phyloP scores from a whole-genome alignment of 2,113 vertebrate genomes.

The Paradisaea rubra region DNA sequence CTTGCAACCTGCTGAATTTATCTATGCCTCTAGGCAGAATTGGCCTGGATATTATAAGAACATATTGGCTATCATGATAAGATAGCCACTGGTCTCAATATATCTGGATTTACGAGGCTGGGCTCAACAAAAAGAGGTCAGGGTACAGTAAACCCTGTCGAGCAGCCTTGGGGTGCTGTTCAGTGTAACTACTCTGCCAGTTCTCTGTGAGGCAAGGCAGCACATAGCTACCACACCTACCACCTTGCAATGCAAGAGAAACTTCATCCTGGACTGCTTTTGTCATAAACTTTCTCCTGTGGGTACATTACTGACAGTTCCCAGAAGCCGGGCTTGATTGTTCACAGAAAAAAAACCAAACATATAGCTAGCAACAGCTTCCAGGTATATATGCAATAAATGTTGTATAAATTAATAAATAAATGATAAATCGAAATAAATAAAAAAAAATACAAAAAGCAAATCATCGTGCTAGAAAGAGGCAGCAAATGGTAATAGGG shows the following conservation, averaged over 20 bases:
- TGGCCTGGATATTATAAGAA: not conserved
- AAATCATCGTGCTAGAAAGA: not conserved
- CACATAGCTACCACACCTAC: rapidly evolving
- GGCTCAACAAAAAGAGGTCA: not conserved
- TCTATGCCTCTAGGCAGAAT: not conserved
- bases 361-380: not conserved
- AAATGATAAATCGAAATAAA: not conserved
- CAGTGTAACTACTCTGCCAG: not conserved
- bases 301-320: not conserved
- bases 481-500: not conserved
- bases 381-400: not conserved
- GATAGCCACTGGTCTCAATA: not conserved
- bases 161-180: not conserved
- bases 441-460: not conserved
- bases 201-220: not conserved
- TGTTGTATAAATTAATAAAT: not conserved
- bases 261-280: not conserved
- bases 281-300: not conserved
- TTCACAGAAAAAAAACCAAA: not conserved
- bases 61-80: not conserved
- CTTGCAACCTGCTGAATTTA: not conserved
- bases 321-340: rapidly evolving
- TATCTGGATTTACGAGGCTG: not conserved
- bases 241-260: not conserved
- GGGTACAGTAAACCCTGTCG: not conserved